Evolutionary conservation across 2,888 invertebrate species (phyloP), one percentile per base, ranked within the genome.

Genomic region (Allygus modestus): DNA sequence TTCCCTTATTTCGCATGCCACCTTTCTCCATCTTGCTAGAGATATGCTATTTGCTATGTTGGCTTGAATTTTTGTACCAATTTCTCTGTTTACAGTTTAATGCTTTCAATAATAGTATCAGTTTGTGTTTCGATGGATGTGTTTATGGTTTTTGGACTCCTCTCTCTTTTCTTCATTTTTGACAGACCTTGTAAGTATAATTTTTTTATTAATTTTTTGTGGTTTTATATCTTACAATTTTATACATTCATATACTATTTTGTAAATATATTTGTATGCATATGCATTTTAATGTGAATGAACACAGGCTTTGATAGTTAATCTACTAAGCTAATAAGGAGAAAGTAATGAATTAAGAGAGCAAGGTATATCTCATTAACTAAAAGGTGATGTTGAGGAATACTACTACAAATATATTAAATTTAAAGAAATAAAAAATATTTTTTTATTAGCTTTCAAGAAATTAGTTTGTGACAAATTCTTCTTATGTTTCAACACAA

Each of bases 21-120:
- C 31, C 15, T 65, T 65, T 65, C 65, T 17, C 31, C 17, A 5
- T 31, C 2, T 31, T 65, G 17, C 31, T 65, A 28, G 17, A 31
- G 58, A 58, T 58, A 20, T 58, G 58, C 65, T 23, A 54, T 54
- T 28, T 26, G 65, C 65, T 37, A 20, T 71, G 71, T 71, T 71
- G n/a, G 71, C 71, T 71, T 71, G 37, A 41, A 41, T 23, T n/a
- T 41, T 33, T 71, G 41, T 41, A 71, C 20, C 1, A 28, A 23
- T 71, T 71, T 71, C 41, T 71, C 71, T 71, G 71, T 71, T 71
- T 71, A 71, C 71, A 71, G 71, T 71, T 71, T 37, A 17, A 23
- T 33, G 33, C 37, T 37, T 71, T 37, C 31, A 20, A 20, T 41
- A 37, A 71, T 71, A 71, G 71, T 71, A 41, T 71, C 41, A 71